These are phyloP conservation scores for Cerceris ruficornis DNA, from an alignment of 2,888 invertebrate genomes.

Conservation along the genomic window DNA sequence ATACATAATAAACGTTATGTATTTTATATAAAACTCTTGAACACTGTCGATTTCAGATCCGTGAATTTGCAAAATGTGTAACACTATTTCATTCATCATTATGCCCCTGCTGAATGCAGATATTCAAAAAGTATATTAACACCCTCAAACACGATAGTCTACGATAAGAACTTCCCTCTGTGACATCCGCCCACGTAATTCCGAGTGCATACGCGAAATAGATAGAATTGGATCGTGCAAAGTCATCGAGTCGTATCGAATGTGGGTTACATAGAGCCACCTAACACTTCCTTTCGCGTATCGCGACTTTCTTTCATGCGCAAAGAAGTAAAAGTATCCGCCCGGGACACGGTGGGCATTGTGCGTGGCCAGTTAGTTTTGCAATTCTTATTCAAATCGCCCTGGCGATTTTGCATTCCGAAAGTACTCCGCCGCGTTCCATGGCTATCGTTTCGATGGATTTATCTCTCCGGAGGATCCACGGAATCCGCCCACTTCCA, in stretches of 20 bases:
- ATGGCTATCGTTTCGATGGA: not conserved
- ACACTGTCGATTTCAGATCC: too few species aligned
- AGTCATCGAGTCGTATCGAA: constrained; percentile 45
- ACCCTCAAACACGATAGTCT: too few species aligned
- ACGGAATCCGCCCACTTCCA: constrained; percentile 28
- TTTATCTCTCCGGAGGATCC: constrained; percentile 22
- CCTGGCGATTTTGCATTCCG: constrained; percentile 45
- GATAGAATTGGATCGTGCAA: constrained; percentile 17
- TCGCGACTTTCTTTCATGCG: constrained; percentile 53
- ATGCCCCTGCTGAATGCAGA: too few species aligned
- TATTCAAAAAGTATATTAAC: too few species aligned
- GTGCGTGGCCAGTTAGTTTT: constrained; percentile 53
- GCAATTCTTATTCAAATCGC: constrained; percentile 56
- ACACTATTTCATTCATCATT: too few species aligned
- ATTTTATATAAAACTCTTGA: too few species aligned
- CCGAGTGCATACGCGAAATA: not conserved
- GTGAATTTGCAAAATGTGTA: too few species aligned
- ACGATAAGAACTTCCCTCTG: too few species aligned
- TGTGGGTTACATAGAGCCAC: constrained; percentile 42
- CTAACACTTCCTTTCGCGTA: constrained; percentile 58
- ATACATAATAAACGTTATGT: too few species aligned
- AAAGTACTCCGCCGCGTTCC: constrained; percentile 18
- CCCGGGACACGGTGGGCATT: constrained; percentile 30
- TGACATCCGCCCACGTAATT: not conserved
- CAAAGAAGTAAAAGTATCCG: constrained; percentile 55